phyloP scores from a whole-genome alignment of 1,140 invertebrate genomes.

The Pomphorhynchus laevis region DNA sequence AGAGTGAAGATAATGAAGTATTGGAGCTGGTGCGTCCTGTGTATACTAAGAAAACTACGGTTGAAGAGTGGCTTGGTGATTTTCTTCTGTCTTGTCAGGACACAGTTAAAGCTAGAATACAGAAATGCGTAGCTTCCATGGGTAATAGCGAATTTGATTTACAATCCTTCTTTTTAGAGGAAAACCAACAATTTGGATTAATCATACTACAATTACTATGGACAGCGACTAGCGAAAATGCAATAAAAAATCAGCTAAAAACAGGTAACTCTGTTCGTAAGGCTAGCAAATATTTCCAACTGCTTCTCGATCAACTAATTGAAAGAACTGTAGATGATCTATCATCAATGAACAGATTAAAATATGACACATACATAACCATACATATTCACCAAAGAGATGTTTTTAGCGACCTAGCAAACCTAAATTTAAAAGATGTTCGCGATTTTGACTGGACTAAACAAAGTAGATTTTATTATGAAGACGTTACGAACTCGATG shows the following conservation, averaged over 20 bases:
- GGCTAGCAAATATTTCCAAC: conserved; percentile 64
- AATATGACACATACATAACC: conserved; percentile 75
- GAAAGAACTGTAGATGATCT: conserved; percentile 51
- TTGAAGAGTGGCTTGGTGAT: not conserved
- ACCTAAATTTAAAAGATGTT: conserved; percentile 21
- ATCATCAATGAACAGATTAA: conserved; percentile 50
- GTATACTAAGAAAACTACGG: not conserved
- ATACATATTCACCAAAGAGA: conserved; percentile 84
- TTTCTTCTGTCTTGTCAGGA: not conserved
- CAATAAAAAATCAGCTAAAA: conserved; percentile 41
- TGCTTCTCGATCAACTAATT: conserved; percentile 58
- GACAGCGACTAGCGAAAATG: conserved; percentile 58
- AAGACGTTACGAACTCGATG: conserved; percentile 61
- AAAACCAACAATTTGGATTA: conserved; percentile 32
- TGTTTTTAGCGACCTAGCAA: conserved; percentile 65
- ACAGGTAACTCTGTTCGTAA: conserved; percentile 73
- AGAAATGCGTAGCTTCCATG: not conserved
- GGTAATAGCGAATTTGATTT: not conserved
- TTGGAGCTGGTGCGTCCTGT: no score
- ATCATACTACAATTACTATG: conserved; percentile 77
- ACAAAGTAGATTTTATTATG: conserved; percentile 75
- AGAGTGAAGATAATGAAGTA: no score
- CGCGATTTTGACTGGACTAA: conserved; percentile 81
- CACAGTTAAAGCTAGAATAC: not conserved
- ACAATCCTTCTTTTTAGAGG: not conserved